Evolutionary conservation across 2,113 vertebrate species (phyloP).

Genomic region (Physeter macrocephalus): DNA sequence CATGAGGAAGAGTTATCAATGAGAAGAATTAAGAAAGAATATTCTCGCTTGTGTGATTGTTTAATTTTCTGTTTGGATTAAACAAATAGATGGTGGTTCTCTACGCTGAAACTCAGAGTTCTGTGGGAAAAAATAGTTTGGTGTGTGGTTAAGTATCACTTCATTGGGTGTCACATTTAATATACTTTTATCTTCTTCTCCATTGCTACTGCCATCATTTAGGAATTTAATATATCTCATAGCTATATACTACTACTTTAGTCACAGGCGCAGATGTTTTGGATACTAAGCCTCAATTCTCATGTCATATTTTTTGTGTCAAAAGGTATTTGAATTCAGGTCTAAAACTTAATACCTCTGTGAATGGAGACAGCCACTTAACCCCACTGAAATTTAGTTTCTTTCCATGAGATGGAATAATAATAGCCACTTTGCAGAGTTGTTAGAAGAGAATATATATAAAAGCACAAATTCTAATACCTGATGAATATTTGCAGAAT

Average conservation of each 20-base stretch:
- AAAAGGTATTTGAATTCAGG: background rate
- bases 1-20: background rate
- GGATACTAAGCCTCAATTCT: background rate
- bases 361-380: background rate
- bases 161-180: background rate
- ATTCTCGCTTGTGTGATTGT: background rate
- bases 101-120: background rate
- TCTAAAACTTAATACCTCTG: background rate
- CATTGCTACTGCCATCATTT: background rate
- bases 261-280: background rate
- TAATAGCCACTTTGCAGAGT: background rate
- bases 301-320: background rate
- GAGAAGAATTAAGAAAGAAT: background rate
- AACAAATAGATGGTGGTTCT: background rate
- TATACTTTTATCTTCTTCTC: background rate
- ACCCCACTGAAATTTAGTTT: background rate
- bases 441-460: background rate
- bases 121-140: background rate
- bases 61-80: background rate
- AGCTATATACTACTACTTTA: background rate
- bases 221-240: background rate
- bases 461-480: background rate
- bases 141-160: background rate
- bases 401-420: background rate
- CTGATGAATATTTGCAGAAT: background rate